Evolutionary conservation across 2,113 vertebrate genomes (phyloP).

Genomic region (Coryphaenoides rupestris): DNA sequence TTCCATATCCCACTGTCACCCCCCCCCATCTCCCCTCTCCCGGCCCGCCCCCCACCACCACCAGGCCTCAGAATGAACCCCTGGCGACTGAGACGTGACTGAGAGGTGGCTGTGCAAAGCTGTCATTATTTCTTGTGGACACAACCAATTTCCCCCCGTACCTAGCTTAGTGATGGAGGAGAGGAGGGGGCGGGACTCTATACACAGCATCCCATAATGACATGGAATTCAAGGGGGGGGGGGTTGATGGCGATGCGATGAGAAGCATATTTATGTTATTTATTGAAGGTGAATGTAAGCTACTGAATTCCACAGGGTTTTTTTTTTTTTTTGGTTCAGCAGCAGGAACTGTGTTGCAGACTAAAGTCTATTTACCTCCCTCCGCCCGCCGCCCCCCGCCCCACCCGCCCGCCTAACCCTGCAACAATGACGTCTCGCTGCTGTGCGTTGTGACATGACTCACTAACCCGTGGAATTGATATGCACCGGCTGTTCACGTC

Average conservation of each 20-base stretch:
- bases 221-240: conserved; percentile 32
- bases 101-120: conserved; percentile 4
- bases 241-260: conserved; percentile 46
- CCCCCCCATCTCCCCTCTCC: conserved; percentile 53
- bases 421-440: conserved; percentile 74
- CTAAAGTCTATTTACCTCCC: conserved; percentile 43
- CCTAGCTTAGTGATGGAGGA: conserved; percentile 10
- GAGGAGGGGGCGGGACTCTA: conserved; percentile 50
- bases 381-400: too few species aligned
- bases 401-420: too few species aligned
- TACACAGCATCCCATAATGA: conserved; percentile 39
- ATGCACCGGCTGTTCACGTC: conserved; percentile 63
- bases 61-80: too few species aligned
- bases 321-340: too few species aligned
- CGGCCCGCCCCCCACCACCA: too few species aligned
- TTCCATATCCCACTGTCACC: conserved; percentile 64
- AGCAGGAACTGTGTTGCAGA: conserved; percentile 41
- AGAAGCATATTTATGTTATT: conserved; percentile 79
- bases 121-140: conserved; percentile 37
- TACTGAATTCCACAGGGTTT: conserved; percentile 67
- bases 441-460: conserved; percentile 64
- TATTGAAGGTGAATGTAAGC: conserved; percentile 83
- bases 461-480: conserved; percentile 67
- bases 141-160: conserved; percentile 24
- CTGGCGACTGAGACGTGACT: too few species aligned